Evolutionary conservation across 2,797 vertebrate species (phyloP).

Genomic region (Pachyuromys duprasi): DNA sequence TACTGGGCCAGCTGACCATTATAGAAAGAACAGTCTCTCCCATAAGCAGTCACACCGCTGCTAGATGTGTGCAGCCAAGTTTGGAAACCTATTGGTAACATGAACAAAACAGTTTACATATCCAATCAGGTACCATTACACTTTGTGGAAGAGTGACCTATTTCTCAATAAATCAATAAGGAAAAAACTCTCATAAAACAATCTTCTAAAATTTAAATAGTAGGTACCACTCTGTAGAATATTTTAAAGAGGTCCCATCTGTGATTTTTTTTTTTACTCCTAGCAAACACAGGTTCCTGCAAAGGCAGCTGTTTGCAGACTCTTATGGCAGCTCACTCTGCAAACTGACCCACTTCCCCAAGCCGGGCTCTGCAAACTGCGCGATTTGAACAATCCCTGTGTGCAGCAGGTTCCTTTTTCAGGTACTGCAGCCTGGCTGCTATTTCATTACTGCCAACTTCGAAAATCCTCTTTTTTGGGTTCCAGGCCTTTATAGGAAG

Average conservation of each 20-base stretch:
- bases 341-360: conserved; percentile 78
- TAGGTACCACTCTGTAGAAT: conserved; percentile 35
- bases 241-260: conserved; percentile 77
- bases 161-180: conserved; percentile 62
- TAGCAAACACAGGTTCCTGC: conserved; percentile 57
- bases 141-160: conserved; percentile 35
- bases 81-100: neutral
- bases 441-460: conserved; percentile 67
- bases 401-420: conserved; percentile 75
- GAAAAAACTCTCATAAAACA: conserved; percentile 59
- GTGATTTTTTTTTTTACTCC: neutral
- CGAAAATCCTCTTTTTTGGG: conserved; percentile 45
- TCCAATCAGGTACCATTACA: neutral
- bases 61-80: neutral
- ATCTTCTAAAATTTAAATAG: conserved; percentile 58
- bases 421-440: conserved; percentile 53
- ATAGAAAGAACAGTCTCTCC: neutral
- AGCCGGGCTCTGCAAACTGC: conserved; percentile 58
- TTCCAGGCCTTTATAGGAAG: conserved; percentile 53
- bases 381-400: conserved; percentile 40
- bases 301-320: conserved; percentile 72
- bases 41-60: neutral
- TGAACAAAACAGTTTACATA: neutral
- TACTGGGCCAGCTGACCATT: neutral
- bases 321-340: conserved; percentile 68